Percentiles rank a stretch among this genome's conserved stretches.
Evolutionary conservation across 2,888 invertebrate species (phyloP).

Genomic region (Odontocerum albicorne): DNA sequence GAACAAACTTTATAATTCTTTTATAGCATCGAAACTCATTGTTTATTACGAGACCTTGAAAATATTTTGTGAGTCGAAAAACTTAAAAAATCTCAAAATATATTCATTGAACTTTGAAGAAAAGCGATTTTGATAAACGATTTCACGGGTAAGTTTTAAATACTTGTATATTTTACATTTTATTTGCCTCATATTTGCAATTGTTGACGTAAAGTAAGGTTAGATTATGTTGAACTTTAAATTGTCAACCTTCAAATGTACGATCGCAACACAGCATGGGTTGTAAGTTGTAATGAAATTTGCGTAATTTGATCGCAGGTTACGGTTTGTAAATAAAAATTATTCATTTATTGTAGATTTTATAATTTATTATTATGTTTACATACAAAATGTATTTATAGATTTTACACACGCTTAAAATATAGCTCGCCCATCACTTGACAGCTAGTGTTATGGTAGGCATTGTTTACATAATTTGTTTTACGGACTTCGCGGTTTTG

Average conservation of each 20-base stretch:
- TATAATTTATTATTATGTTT: too few relatives aligned
- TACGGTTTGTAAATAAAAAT: too few relatives aligned
- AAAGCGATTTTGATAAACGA: slow-evolving; percentile 14
- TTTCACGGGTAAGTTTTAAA: slow-evolving; percentile 24
- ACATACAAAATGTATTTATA: too few relatives aligned
- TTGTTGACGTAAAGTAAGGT: slow-evolving; percentile 21
- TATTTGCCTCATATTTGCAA: neutral
- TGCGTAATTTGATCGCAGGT: too few relatives aligned
- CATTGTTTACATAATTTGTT: too few relatives aligned
- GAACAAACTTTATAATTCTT: slow-evolving; percentile 12
- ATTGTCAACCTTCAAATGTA: slow-evolving; percentile 29
- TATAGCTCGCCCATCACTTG: too few relatives aligned
- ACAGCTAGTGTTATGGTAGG: too few relatives aligned
- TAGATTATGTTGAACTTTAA: slow-evolving; percentile 19
- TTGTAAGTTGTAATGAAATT: too few relatives aligned
- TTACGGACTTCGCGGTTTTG: too few relatives aligned
- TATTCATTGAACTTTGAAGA: slow-evolving; percentile 14
- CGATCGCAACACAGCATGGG: too few relatives aligned
- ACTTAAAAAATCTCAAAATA: slow-evolving; percentile 15
- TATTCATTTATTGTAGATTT: too few relatives aligned
- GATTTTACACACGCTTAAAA: too few relatives aligned
- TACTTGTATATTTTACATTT: neutral
- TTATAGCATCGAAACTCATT: slow-evolving; percentile 21
- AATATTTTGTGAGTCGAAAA: slow-evolving; percentile 25
- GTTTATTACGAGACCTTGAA: slow-evolving; percentile 33